Evolutionary conservation across 2,888 invertebrate genomes (phyloP), one percentile per base, ranked within the genome.

Genomic region (Stratiomys singularior): DNA sequence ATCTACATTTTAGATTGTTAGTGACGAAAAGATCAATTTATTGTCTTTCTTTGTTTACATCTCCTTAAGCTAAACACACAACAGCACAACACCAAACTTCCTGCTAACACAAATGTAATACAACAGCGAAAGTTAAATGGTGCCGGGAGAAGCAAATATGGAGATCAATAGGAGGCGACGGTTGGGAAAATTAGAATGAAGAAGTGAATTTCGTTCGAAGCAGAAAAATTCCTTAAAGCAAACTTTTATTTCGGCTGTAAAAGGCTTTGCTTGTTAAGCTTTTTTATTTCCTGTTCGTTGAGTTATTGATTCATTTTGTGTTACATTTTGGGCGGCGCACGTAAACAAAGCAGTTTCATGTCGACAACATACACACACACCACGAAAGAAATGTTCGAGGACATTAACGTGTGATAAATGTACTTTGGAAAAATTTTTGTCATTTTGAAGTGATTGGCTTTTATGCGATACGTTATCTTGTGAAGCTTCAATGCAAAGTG

Each of bases 11-110:
- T 63, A 63, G 63, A 63, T 63, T 63, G 63, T 15, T 13, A 63
- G 23, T 27, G 63, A 63, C 63, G 63, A 63, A 52, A 52, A 63
- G 63, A 63, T 63, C 63, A 63, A 63, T 63, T 63, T 63, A 63
- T 63, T 63, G 63, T 63, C 28, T 63, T 63, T 18, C 27, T 28
- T 63, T 63, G 28, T 63, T 63, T 63, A 63, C 63, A 63, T 63
- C 63, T 63, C 28, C 63, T 63, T 52, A 63, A 25, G 63, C 28
- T 28, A 28, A 28, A 63, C 28, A 28, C 5, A 63, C 63, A 27
- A 63, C 63, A 63, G 11, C 63, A 27, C 60, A 21, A 25, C 27
- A 37, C 37, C 37, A 52, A 18, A 52, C n/a, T 52, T 52, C 18
- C 52, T 52, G 15, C 15, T 4, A 18, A 52, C 18, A n/a, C 15